Conservation (phyloP, 2,113 vertebrate genomes). For the Dryoscopus gambensis region DNA sequence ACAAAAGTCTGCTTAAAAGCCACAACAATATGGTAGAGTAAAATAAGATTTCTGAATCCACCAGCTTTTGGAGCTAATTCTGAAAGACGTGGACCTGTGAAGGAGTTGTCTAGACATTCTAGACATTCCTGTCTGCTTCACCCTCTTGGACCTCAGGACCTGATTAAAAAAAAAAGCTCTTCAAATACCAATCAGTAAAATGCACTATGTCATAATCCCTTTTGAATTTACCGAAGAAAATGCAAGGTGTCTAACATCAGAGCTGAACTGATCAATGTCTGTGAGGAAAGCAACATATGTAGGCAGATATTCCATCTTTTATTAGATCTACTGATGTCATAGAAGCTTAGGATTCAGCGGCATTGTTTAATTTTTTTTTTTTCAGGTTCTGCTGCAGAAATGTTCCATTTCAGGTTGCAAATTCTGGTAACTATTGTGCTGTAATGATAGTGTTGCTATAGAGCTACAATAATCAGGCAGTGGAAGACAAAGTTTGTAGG, state of each 20-base stretch:
- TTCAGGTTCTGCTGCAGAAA: not conserved
- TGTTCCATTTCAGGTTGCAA: slow-evolving; percentile 19
- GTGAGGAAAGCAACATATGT: not conserved
- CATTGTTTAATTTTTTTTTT: not conserved
- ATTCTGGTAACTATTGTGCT: slow-evolving; percentile 15
- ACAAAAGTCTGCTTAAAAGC: not conserved
- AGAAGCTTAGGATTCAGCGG: not conserved
- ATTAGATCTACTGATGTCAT: not conserved
- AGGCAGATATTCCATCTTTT: not conserved
- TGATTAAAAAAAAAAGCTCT: not conserved
- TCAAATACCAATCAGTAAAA: not conserved
- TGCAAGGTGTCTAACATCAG: not conserved
- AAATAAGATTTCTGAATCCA: not conserved
- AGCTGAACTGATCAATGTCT: not conserved
- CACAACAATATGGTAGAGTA: not conserved
- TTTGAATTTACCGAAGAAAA: not conserved
- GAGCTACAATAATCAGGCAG: not conserved
- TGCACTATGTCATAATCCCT: not conserved
- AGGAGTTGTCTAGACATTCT: not conserved
- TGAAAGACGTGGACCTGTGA: not conserved
- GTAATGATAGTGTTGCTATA: slow-evolving; percentile 44
- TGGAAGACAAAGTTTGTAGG: slow-evolving; percentile 19
- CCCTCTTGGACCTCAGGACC: not conserved
- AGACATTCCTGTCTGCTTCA: not conserved
- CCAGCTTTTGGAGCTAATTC: not conserved